Evolutionary conservation across 2,113 vertebrate species (phyloP), one percentile per base, ranked within the genome.

Genomic region (Xenus cinereus): DNA sequence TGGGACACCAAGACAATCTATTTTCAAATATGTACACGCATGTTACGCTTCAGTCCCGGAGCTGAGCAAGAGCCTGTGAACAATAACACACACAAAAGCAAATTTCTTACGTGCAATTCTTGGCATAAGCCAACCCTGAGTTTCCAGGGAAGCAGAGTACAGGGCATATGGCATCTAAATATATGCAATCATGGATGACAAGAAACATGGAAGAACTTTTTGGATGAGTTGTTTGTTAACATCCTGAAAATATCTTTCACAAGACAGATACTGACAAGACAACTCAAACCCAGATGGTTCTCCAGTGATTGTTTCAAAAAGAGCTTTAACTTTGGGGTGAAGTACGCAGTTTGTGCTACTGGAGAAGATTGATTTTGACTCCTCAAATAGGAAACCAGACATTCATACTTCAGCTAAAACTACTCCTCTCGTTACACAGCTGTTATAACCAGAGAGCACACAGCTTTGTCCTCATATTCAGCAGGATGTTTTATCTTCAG

Each of bases 101-200:
- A 69, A 37, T 62, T 43, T 92, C 68, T 93, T 80, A 78, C 7
- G 10, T 92, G 76, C 73, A 51, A 14, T 88, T 94, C 68, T 84
- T 90, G 92, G 92, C 90, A 86, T 22, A 53, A 89, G 41, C 33
- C 77, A 77, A 28, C 32, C 43, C 48, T 13, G 48, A 78, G 88
- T 92, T 97, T 96, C 96, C 80, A 45, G 86, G 69, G 80, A 87
- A 93, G 88, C 50, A 87, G 69, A 89, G 77, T 53, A 92, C 56
- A 90, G 83, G 86, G 95, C 83, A 92, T 96, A 94, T 93, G 94
- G 93, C 54, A 51, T 84, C 95, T 93, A 95, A 93, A 95, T 87
- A 89, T 82, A 92, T 33, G 59, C 66, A 45, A 6, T 78, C 80
- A 66, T 68, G 66, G 83, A 64, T 96, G 86, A 87, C 64, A 90